Conservation (phyloP, 2,113 vertebrate genomes). For the Esox niger region DNA sequence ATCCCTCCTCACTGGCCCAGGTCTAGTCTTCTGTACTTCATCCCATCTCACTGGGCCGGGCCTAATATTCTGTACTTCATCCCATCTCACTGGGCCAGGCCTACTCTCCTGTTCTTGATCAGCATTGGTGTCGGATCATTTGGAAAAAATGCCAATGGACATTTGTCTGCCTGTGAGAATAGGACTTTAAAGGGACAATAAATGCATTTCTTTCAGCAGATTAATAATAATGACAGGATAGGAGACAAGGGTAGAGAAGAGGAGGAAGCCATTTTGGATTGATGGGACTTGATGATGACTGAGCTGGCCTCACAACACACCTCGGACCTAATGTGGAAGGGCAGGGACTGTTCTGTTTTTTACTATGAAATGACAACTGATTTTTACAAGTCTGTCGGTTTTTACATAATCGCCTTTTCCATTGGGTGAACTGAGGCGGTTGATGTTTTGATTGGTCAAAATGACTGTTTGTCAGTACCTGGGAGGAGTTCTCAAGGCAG, state of each 20-base stretch:
- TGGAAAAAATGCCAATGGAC: too few relatives aligned
- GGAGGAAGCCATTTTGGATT: background rate
- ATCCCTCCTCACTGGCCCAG: too few relatives aligned
- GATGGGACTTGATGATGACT: background rate
- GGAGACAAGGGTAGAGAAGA: background rate
- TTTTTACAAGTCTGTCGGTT: background rate
- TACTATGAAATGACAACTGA: background rate
- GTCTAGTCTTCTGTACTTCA: too few relatives aligned
- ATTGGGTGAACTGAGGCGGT: background rate
- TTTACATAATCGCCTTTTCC: constrained; percentile 1
- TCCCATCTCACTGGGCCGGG: too few relatives aligned
- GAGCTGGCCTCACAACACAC: background rate
- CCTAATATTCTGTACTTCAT: too few relatives aligned
- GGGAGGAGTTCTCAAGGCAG: constrained; percentile 20
- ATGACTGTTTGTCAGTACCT: background rate
- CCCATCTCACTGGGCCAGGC: too few relatives aligned
- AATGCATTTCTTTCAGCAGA: background rate
- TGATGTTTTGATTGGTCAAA: too few relatives aligned
- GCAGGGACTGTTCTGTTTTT: background rate
- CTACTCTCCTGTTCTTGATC: too few relatives aligned
- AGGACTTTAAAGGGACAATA: too few relatives aligned
- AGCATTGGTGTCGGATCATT: too few relatives aligned
- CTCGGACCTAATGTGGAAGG: background rate
- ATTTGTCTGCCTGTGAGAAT: background rate
- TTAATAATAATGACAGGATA: background rate